A percentile compares a stretch with the other conserved stretches of the same genome.
Evolutionary conservation across 2,113 vertebrate genomes (phyloP).

Genomic region (Vulpes lagopus): DNA sequence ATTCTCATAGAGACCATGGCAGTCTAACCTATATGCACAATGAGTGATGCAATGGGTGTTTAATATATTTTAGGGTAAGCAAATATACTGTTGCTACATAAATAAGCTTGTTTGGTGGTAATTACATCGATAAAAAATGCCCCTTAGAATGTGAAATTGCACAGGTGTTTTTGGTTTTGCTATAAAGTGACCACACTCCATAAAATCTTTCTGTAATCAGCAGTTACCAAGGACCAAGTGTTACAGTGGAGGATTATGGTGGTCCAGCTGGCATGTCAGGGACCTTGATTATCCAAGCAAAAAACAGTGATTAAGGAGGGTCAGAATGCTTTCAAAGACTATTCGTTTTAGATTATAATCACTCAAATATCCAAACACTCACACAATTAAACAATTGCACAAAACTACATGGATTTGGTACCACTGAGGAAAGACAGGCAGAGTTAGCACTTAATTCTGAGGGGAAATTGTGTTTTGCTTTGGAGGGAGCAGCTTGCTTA

Average conservation of each 20-base stretch:
- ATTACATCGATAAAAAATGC: neutral
- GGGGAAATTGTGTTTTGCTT: neutral
- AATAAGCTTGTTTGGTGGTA: neutral
- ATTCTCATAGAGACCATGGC: neutral
- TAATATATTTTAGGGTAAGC: neutral
- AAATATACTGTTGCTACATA: neutral
- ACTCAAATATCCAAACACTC: neutral
- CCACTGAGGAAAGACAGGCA: neutral
- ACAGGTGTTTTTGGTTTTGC: conserved; percentile 45
- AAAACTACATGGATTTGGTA: neutral
- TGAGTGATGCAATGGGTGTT: neutral
- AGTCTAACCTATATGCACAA: neutral
- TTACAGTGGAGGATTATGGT: neutral
- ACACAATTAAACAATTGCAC: neutral
- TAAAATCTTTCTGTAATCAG: neutral
- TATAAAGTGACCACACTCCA: neutral
- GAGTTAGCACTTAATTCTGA: neutral
- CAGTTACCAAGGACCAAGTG: neutral
- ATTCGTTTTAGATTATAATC: neutral
- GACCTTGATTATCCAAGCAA: neutral
- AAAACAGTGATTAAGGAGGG: neutral
- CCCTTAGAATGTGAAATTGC: neutral
- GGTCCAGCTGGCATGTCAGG: neutral
- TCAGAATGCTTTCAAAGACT: neutral
- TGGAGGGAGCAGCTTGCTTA: neutral